Base-by-base conservation (phyloP, 2,797 vertebrate species). In the Sebastes hubbsi region DNA sequence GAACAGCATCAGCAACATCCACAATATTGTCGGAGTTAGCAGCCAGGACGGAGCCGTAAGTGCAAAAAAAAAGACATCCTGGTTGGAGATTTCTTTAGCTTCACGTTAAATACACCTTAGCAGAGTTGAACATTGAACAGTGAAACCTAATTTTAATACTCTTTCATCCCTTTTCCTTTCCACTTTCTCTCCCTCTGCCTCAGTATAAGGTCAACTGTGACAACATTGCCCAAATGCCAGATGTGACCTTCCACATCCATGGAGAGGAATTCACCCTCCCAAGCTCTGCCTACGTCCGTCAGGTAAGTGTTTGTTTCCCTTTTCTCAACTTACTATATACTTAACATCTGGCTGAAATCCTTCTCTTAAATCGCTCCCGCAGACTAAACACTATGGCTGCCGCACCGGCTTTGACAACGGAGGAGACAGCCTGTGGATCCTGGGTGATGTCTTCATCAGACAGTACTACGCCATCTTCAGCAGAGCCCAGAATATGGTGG, bases 381-480 rank as follows among this genome's bases (percentile, higher is more conserved):
- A 89, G 91, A 63, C 76, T 62, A 18, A 4, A 0, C 72, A 83
- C 59, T 75, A n/a, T 14, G 83, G 84, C 75, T 92, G 91, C 76
- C 38, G 63, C 6, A 83, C 85, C 4, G 89, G 87, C 30, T 80
- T 91, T 2, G 6, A 55, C 20, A 32, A 9, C 0, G 46, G 65
- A 63, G 84, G 77, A 25, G 16, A 10, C 67, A 83, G 14, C 82
- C 87, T 95, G 63, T 96, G 96, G 95, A 94, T 96, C 77, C 92
- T 96, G n/a, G 95, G 95, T 0, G 92, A 95, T 1, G 78, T 96
- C 91, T 97, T 96, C 91, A 95, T 96, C 86, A 89, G 90, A 36
- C 77, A 94, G 38, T 96, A 96, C 88, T 96, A 90, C 3, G 34
- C 88, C 3, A 69, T 96, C 87, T 96, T 96, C 13, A 72, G 88